phyloP scores from a whole-genome alignment of 2,888 invertebrate species.

The Acronicta leporina region DNA sequence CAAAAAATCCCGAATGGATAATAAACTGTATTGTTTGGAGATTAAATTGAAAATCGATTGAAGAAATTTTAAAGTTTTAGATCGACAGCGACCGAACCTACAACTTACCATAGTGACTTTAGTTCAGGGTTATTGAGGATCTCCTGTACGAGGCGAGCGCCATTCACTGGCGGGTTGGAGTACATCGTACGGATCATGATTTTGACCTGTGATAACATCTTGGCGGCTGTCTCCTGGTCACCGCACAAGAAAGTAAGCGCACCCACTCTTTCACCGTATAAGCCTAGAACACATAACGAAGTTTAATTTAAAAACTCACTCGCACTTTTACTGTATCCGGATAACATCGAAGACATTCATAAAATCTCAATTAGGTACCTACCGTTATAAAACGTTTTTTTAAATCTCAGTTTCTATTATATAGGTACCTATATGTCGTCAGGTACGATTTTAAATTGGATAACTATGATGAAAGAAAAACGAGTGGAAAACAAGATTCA shows the following conservation, averaged over 20 bases:
- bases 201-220: constrained; percentile 97
- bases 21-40: too few species aligned
- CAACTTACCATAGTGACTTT: constrained; percentile 91
- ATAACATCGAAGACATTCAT: too few species aligned
- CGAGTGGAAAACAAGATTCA: neutral
- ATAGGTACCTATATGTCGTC: too few species aligned
- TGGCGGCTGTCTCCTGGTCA: constrained; percentile 94
- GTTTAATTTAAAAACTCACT: too few species aligned
- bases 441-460: neutral
- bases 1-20: too few species aligned
- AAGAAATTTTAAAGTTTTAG: too few species aligned
- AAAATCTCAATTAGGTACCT: too few species aligned
- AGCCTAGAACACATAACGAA: constrained; percentile 70
- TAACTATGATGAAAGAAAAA: constrained; percentile 8
- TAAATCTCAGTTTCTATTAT: too few species aligned
- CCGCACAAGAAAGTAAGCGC: constrained; percentile 94
- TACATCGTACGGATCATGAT: constrained; percentile 98
- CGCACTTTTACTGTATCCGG: too few species aligned
- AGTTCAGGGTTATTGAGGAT: constrained; percentile 93
- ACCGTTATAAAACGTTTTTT: too few species aligned
- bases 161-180: constrained; percentile 98
- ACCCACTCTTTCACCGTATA: constrained; percentile 97
- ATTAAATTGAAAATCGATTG: too few species aligned
- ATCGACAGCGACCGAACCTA: too few species aligned
- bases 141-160: constrained; percentile 96